A percentile compares a stretch with the other conserved stretches of the same genome.
Evolutionary conservation across 2,113 vertebrate genomes (phyloP).

Genomic region (Arothron firmamentum): DNA sequence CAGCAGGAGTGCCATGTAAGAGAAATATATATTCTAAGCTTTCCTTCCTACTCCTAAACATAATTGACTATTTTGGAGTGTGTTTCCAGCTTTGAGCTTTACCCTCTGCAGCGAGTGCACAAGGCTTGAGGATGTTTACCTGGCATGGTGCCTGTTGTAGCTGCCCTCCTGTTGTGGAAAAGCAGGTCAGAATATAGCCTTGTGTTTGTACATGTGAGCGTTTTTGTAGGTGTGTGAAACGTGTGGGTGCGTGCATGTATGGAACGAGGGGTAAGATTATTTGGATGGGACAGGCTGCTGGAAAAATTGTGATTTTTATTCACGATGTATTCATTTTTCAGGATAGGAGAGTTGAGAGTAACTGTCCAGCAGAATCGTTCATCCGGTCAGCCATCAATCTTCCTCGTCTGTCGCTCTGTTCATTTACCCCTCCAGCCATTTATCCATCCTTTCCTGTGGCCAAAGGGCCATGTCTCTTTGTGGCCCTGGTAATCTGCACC

Average conservation of each 20-base stretch:
- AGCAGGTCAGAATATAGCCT: slow-evolving; percentile 66
- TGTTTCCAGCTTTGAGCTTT: slow-evolving; percentile 62
- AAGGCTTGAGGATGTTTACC: slow-evolving; percentile 76
- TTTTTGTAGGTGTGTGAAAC: slow-evolving; percentile 24
- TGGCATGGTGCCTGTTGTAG: slow-evolving; percentile 76
- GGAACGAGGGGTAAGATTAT: slow-evolving; percentile 39
- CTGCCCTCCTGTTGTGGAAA: slow-evolving; percentile 70
- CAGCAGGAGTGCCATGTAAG: slow-evolving; percentile 41
- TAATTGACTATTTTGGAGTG: slow-evolving; percentile 64
- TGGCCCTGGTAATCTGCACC: slow-evolving; percentile 72
- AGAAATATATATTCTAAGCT: slow-evolving; percentile 59
- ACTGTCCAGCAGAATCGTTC: slow-evolving; percentile 43
- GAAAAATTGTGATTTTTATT: neutral
- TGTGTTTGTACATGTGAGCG: slow-evolving; percentile 46
- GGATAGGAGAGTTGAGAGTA: slow-evolving; percentile 10
- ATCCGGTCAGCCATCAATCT: slow-evolving; percentile 65
- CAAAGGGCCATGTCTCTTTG: slow-evolving; percentile 65
- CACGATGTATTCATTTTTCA: slow-evolving; percentile 48
- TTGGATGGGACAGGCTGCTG: slow-evolving; percentile 16
- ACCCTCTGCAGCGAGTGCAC: slow-evolving; percentile 71
- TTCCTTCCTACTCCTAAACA: slow-evolving; percentile 49
- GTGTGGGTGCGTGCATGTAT: slow-evolving; percentile 2
- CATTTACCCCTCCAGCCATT: slow-evolving; percentile 65
- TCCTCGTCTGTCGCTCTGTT: slow-evolving; percentile 37
- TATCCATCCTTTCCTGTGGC: slow-evolving; percentile 58